Conservation (phyloP, 2,888 invertebrate genomes). For the Conus canariensis region DNA sequence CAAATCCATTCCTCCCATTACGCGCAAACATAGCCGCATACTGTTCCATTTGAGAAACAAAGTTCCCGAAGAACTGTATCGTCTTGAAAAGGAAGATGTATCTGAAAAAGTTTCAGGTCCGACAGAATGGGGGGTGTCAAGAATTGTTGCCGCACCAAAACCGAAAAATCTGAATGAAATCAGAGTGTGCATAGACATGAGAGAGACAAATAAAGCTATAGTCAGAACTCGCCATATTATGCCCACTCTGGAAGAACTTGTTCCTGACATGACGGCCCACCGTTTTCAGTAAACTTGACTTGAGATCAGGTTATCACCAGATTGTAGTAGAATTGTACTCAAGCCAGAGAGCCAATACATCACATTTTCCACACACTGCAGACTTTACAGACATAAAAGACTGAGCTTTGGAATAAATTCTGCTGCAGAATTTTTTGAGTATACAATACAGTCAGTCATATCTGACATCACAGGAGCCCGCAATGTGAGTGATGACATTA, state of each 20-base stretch:
- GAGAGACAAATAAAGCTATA: constrained; percentile 58
- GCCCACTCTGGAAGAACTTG: constrained; percentile 54
- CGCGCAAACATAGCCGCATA: not conserved
- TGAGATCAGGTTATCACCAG: constrained; percentile 59
- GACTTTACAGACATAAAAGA: constrained; percentile 61
- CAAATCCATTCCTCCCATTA: not conserved
- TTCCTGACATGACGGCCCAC: constrained; percentile 53
- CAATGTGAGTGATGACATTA: no score
- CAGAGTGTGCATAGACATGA: constrained; percentile 62
- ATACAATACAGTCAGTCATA: constrained; percentile 72
- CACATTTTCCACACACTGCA: constrained; percentile 58
- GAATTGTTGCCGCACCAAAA: not conserved
- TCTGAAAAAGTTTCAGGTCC: not conserved
- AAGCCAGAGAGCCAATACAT: constrained; percentile 60
- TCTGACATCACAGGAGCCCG: constrained; percentile 74
- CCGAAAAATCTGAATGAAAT: constrained; percentile 42
- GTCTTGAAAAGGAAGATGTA: not conserved
- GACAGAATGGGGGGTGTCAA: not conserved
- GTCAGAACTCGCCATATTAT: constrained; percentile 52
- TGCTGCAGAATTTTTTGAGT: constrained; percentile 53
- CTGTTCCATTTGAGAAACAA: not conserved
- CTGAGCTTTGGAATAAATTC: no score
- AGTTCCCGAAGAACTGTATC: not conserved
- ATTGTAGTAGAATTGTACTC: constrained; percentile 49
- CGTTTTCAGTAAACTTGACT: constrained; percentile 58